These are phyloP conservation scores for Drosophila infuscata DNA, from an alignment of 2,888 invertebrate species.

Conservation along the genomic window DNA sequence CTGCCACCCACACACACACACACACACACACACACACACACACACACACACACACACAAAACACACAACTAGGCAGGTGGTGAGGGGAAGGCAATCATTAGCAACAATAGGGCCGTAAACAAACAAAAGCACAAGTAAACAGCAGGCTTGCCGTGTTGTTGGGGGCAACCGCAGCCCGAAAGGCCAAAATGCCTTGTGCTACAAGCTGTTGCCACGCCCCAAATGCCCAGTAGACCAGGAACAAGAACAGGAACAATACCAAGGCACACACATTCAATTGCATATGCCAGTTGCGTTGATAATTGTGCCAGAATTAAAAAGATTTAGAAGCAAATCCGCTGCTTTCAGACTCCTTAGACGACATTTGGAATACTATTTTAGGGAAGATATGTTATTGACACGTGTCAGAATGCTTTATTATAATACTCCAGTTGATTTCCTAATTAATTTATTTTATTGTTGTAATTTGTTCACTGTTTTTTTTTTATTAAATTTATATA, in stretches of 20 bases:
- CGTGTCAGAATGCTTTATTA: neutral
- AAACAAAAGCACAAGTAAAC: slow-evolving; percentile 57
- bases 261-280: slow-evolving; percentile 54
- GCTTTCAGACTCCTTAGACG: slow-evolving; percentile 3
- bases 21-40: slow-evolving; percentile 16
- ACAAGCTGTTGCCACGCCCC: slow-evolving; percentile 54
- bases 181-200: slow-evolving; percentile 43
- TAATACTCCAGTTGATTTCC: neutral
- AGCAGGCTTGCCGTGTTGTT: slow-evolving; percentile 29
- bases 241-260: neutral
- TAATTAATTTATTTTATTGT: neutral
- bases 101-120: slow-evolving; percentile 66
- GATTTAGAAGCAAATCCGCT: slow-evolving; percentile 49
- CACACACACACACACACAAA: slow-evolving; percentile 3
- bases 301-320: slow-evolving; percentile 71
- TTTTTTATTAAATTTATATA: neutral
- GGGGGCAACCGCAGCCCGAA: slow-evolving; percentile 43
- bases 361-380: slow-evolving; percentile 7
- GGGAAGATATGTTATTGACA: neutral
- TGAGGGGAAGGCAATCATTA: slow-evolving; percentile 66
- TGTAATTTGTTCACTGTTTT: neutral
- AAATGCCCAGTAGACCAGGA: neutral
- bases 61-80: slow-evolving; percentile 4
- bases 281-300: slow-evolving; percentile 68
- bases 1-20: slow-evolving; percentile 18